phyloP scores from a whole-genome alignment of 2,888 invertebrate species.

The Cyclophora albipunctata region DNA sequence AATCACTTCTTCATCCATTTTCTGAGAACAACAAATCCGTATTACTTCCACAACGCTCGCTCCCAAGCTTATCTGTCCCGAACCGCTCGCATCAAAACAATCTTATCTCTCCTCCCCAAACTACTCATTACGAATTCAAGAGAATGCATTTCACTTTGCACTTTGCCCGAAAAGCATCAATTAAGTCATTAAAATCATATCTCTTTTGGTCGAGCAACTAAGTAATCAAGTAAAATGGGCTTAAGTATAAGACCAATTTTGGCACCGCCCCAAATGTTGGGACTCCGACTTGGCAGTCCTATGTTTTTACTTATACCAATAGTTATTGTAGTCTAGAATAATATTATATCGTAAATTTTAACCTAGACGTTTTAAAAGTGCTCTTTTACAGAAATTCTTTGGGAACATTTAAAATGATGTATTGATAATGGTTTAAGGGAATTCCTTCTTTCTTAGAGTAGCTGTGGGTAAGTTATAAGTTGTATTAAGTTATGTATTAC shows the following conservation, averaged over 20 bases:
- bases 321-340: constrained; percentile 17
- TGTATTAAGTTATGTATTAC: no score
- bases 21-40: no score
- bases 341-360: constrained; percentile 16
- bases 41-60: no score
- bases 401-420: no score
- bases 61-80: no score
- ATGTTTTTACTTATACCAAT: constrained; percentile 22
- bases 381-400: constrained; percentile 14
- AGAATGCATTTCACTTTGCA: constrained; percentile 12
- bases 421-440: no score
- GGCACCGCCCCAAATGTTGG: constrained; percentile 31
- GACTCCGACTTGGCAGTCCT: constrained; percentile 16
- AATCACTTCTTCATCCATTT: no score
- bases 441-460: no score
- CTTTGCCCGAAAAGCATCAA: constrained; percentile 29
- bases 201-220: constrained; percentile 40
- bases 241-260: constrained; percentile 31
- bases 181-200: constrained; percentile 41
- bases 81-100: no score
- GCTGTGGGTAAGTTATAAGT: no score
- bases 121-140: constrained; percentile 1
- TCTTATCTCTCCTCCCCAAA: neutral
- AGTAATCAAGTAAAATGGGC: constrained; percentile 43
- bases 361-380: constrained; percentile 16